Evolutionary conservation across 2,888 invertebrate species (phyloP), one percentile per base, ranked within the genome.

Genomic region (Drosophila anomalata): DNA sequence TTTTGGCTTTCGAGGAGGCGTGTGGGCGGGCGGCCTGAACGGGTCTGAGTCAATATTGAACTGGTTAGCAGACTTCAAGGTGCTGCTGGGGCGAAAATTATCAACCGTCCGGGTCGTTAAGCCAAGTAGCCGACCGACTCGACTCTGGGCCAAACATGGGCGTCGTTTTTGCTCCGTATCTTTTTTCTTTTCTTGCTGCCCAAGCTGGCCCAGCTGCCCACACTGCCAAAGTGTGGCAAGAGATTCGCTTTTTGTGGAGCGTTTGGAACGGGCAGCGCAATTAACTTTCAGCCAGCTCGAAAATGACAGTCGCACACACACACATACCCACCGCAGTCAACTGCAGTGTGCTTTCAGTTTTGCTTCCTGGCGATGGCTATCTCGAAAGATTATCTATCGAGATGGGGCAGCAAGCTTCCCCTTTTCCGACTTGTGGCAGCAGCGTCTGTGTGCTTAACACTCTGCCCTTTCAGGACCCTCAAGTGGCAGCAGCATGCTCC

Each of bases 201-300:
- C 11, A 9, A 31, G 33, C 33, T 29, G 44, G 44, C 41, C 41
- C 9, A 36, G 44, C 63, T 61, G 53, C 63, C 63, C 59, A 66
- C 54, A 39, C 42, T 26, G 17, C 62, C 44, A 68, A 62, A 63
- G 60, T 77, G 42, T 69, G 59, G 69, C 52, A 71, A 75, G 77
- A 78, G 71, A 81, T 79, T 82, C 78, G 74, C 79, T 80, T 80
- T 79, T 75, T 44, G 52, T n/a, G 26, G 31, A 41, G n/a, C 33
- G 53, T 46, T n/a, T 52, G 17, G 52, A 39, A 33, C 51, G 47
- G 52, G 52, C 60, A 50, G 48, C 47, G 65, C 65, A 65, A 65
- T 65, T 65, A 65, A 65, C 65, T 65, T 68, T 67, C 29, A 63
- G 68, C 55, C 46, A 67, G 67, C 54, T 67, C 44, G 55, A 46